These are phyloP conservation scores for Eueides isabella DNA, from an alignment of 1,140 invertebrate genomes.

Conservation along the genomic window DNA sequence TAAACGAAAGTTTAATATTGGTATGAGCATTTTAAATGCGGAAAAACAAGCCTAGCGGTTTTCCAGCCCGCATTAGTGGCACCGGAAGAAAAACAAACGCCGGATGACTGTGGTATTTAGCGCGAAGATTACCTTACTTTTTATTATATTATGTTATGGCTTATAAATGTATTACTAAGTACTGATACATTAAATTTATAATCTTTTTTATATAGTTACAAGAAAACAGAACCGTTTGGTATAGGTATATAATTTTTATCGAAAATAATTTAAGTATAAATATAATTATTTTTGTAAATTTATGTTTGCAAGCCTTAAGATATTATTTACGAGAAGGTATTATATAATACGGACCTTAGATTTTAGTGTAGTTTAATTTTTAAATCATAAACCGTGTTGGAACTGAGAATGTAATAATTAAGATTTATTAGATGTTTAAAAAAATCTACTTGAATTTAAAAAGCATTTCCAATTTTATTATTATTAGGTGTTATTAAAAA, in stretches of 20 bases:
- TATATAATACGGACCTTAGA: not conserved
- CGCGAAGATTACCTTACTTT: constrained; percentile 5
- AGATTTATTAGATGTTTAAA: not conserved
- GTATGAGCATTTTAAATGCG: constrained; percentile 2
- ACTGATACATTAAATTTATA: not conserved
- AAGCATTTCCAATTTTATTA: not conserved
- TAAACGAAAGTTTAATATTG: not conserved
- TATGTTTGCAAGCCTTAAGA: no score
- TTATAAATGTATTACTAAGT: not conserved
- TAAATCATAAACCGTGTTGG: not conserved
- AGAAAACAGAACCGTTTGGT: not conserved
- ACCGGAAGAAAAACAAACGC: constrained; percentile 7
- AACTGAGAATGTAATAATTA: not conserved
- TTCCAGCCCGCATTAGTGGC: constrained; percentile 1
- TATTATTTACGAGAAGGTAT: no score
- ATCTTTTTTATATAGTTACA: not conserved
- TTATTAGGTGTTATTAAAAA: constrained; percentile 12
- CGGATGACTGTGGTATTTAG: constrained; percentile 1
- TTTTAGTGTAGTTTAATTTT: not conserved
- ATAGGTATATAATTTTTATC: not conserved
- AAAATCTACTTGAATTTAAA: not conserved
- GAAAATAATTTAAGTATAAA: no score
- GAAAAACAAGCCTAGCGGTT: constrained; percentile 7
- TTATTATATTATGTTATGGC: constrained; percentile 5
- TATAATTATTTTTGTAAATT: no score